Base-by-base conservation (phyloP, 2,888 invertebrate genomes). In the Drosophila subquinaria region DNA sequence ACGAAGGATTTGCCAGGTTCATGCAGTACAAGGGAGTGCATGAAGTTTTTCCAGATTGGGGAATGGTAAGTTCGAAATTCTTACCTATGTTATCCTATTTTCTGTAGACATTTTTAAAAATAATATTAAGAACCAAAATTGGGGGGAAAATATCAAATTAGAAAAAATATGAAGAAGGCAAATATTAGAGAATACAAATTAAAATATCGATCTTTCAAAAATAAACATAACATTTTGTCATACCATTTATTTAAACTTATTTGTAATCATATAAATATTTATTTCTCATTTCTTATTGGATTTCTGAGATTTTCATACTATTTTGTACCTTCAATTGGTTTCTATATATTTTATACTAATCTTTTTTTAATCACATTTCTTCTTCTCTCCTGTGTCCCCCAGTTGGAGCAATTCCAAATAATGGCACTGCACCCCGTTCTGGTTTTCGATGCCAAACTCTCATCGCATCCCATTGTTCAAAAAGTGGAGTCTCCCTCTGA, bases 1-100 rank as follows among this genome's bases (percentile, higher is more conserved):
- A 98, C 90, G 97, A 97, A 93, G 98, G 98, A 0, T 98, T 98
- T 92, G 98, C 98, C 1, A 95, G 96, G 0, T 98, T 96, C 91
- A 96, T 98, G 94, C 95, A 97, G 92, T 96, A 95, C 81, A 96
- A 97, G 92, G 96, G 96, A 15, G 94, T 96, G 0, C 92, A 95
- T 80, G 93, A 94, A 5, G 94, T 95, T 36, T 94, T 96, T 79
- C 95, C 96, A 0, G 94, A 95, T 2, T 98, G 97, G 97, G 95
- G 95, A 84, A 95, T 96, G 95, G 97, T 97, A 69, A 62, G 70
- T 6, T 0, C 0, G 15, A 3, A 15, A 3, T 13, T 38, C 10
- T 33, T 35, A 40, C 9, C 13, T 35, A 35, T 4, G 33, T 17
- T 35, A 11, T 1, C 35, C 35, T 0, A 35, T 35, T 13, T 11